These are phyloP conservation scores for Gisinianus flammeolus DNA, from an alignment of 2,888 invertebrate species.

Conservation along the genomic window DNA sequence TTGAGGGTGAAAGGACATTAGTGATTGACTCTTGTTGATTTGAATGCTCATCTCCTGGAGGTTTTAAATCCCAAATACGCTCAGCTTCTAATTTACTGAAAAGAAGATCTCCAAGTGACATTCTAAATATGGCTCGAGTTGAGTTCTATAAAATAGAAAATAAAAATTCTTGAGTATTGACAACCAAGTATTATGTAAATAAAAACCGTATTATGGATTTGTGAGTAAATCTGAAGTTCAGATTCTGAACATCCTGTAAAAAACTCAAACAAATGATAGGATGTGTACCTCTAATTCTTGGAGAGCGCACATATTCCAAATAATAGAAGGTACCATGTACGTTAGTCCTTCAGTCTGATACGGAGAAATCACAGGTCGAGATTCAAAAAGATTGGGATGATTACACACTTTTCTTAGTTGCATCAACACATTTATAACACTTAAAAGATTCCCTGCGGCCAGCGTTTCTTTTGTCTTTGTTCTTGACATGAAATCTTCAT, in stretches of 20 bases:
- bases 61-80: slow-evolving; percentile 34
- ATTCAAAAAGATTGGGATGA: slow-evolving; percentile 97
- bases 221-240: neutral
- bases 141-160: slow-evolving; percentile 67
- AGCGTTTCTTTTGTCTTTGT: slow-evolving; percentile 95
- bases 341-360: slow-evolving; percentile 83
- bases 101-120: slow-evolving; percentile 38
- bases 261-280: neutral
- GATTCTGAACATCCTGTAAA: neutral
- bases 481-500: slow-evolving; percentile 99
- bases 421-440: slow-evolving; percentile 96
- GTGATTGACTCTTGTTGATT: neutral
- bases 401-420: slow-evolving; percentile 97
- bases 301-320: slow-evolving; percentile 69
- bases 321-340: slow-evolving; percentile 74
- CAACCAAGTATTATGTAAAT: neutral
- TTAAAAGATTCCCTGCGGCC: slow-evolving; percentile 88
- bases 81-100: slow-evolving; percentile 37
- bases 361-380: slow-evolving; percentile 91
- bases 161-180: slow-evolving; percentile 75
- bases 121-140: slow-evolving; percentile 34
- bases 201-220: neutral
- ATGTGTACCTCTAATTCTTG: slow-evolving; percentile 6
- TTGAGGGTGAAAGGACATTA: neutral
- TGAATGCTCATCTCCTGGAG: slow-evolving; percentile 27